These are phyloP conservation scores for Branchellion lobata DNA, from an alignment of 2,888 invertebrate genomes.

Conservation along the genomic window DNA sequence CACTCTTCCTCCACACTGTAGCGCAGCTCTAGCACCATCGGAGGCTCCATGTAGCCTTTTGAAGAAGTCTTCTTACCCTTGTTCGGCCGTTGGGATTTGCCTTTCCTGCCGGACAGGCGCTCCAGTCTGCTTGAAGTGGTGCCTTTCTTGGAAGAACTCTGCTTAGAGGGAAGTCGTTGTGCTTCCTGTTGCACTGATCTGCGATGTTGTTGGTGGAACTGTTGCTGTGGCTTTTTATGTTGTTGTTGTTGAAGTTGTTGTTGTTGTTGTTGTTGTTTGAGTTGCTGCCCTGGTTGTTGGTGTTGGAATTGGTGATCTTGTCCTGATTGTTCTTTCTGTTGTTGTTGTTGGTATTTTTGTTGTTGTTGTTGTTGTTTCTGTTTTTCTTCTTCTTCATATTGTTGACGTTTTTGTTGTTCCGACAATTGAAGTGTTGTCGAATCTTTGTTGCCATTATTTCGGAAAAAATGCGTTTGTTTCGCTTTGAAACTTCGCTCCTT, in stretches of 20 bases:
- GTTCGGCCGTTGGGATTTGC: not conserved
- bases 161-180: not conserved
- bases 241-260: not conserved
- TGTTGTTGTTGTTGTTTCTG: not conserved
- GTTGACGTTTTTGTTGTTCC: not conserved
- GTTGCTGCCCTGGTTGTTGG: not conserved
- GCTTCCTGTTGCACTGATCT: not conserved
- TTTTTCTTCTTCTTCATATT: not conserved
- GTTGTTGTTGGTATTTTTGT: not conserved
- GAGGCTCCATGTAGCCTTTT: not conserved
- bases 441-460: too few species aligned
- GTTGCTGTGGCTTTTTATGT: not conserved
- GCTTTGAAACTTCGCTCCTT: too few species aligned
- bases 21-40: slow-evolving; percentile 15
- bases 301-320: not conserved
- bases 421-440: too few species aligned
- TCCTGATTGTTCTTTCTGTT: not conserved
- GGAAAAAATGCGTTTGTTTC: too few species aligned
- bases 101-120: not conserved
- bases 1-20: slow-evolving; percentile 35
- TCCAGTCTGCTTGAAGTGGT: too few species aligned
- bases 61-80: not conserved
- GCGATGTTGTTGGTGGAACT: not conserved
- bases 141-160: too few species aligned
- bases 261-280: not conserved